Base-by-base conservation (phyloP, 2,797 vertebrate genomes). In the Rhynchonycteris naso region DNA sequence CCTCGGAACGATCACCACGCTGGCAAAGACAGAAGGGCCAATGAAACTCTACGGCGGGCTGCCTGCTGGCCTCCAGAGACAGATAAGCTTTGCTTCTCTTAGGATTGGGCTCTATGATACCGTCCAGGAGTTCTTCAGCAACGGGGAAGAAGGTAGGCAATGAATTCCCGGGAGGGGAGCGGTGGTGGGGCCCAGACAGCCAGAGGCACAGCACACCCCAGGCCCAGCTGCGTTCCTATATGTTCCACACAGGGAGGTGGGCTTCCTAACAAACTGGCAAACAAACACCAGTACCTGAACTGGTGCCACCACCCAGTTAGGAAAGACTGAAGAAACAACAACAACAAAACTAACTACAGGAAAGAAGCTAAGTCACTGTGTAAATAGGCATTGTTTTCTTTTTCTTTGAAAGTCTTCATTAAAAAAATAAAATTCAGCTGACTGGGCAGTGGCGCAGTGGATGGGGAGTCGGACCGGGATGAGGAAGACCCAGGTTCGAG, bases 71-170 rank as follows among this genome's bases (percentile, higher is more conserved):
- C 98, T 99, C 5, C 99, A 99, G 98, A 98, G 99, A 88, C 99
- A 99, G 71, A 56, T 99, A 97, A 99, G 99, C 98, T 99, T 99
- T 2, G 98, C 99, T 30, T 99, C 99, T 2, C 97, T 99, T 91
- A 97, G 99, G 80, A 99, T 99, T 0, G 99, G 99, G 80, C 98
- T 99, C 92, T 99, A 99, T 1, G 99, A 99, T 97, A 98, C 97
- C 0, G 98, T 99, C 56, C 99, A 98, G 96, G 98, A 98, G 52
- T 99, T 99, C 96, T 99, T 99, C 98, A 98, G 98, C 0, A 97
- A 98, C 3, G 98, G 98, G n/a, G 98, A 97, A 96, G 98, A 99
- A 58, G 98, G 99, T 99, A 97, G 98, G 96, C 61, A 0, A 10
- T 1, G 7, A 43, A 43, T 43, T 43, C 43, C 43, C 8, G 43